Evolutionary conservation across 2,797 vertebrate species (phyloP).

Genomic region (Linurgus olivaceus): DNA sequence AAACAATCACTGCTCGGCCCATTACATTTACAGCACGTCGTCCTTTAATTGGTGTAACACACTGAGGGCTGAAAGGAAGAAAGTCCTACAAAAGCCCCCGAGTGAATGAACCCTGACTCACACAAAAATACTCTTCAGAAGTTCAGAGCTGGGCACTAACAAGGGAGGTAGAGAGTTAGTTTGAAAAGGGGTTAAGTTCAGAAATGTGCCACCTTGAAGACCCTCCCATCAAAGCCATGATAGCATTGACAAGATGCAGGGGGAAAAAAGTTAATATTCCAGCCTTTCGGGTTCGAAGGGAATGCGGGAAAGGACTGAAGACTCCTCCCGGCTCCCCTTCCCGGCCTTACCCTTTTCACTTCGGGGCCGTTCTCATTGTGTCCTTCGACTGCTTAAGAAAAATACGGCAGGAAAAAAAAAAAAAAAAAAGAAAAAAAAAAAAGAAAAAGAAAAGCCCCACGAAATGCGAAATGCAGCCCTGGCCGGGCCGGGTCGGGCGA

Average conservation of each 20-base stretch:
- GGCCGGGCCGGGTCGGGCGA: background rate
- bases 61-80: conserved; percentile 87
- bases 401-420: background rate
- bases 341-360: background rate
- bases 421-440: background rate
- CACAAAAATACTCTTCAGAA: conserved; percentile 89
- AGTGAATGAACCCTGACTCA: conserved; percentile 90
- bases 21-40: conserved; percentile 99
- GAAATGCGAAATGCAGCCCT: background rate
- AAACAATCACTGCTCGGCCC: conserved; percentile 97
- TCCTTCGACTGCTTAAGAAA: background rate
- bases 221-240: conserved; percentile 83
- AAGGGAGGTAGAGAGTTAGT: conserved; percentile 83
- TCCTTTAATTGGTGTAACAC: conserved; percentile 97
- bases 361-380: background rate
- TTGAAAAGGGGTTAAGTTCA: conserved; percentile 86
- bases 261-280: conserved; percentile 77
- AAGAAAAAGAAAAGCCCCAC: background rate
- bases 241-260: conserved; percentile 81
- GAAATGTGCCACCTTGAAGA: conserved; percentile 85
- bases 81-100: conserved; percentile 81
- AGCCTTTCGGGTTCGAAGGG: background rate
- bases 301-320: background rate
- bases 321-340: background rate
- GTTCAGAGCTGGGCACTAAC: conserved; percentile 89